These are phyloP conservation scores for Microctonus brassicae DNA, from an alignment of 2,888 invertebrate species.

Conservation along the genomic window DNA sequence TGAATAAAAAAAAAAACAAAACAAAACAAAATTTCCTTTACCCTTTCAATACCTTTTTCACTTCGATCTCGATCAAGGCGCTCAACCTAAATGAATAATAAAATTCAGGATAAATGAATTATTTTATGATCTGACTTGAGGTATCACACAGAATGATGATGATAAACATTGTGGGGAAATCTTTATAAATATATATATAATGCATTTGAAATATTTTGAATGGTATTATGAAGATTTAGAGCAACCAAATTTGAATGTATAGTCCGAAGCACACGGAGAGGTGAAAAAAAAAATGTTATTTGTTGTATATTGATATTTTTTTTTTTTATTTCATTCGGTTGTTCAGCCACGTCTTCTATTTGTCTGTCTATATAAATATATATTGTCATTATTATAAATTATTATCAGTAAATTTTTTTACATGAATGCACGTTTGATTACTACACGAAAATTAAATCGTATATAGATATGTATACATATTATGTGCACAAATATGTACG, in stretches of 20 bases:
- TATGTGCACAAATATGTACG: conserved; percentile 56
- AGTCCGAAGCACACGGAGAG: conserved; percentile 34
- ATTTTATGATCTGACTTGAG: conserved; percentile 27
- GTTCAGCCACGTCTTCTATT: conserved; percentile 34
- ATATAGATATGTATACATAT: conserved; percentile 51
- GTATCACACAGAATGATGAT: conserved; percentile 31
- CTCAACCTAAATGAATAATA: conserved; percentile 28
- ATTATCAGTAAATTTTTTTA: conserved; percentile 44
- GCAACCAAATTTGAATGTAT: conserved; percentile 24
- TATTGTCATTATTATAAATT: conserved; percentile 50
- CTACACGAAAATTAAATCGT: conserved; percentile 44
- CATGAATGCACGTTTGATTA: conserved; percentile 48
- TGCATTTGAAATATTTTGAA: conserved; percentile 13
- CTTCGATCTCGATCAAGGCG: conserved; percentile 22
- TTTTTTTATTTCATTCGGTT: conserved; percentile 39
- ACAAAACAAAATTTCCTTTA: conserved; percentile 1
- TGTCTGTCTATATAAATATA: conserved; percentile 39
- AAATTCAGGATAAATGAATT: conserved; percentile 18
- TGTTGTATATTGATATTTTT: conserved; percentile 40
- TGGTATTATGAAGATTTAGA: conserved; percentile 30
- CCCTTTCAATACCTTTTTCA: conserved; percentile 14
- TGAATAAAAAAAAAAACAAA: too few species aligned
- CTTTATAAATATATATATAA: conserved; percentile 18
- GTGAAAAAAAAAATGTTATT: conserved; percentile 33
- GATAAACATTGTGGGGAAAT: conserved; percentile 33